These are phyloP conservation scores for Desoria tigrina DNA, from an alignment of 2,888 invertebrate species.

Conservation along the genomic window DNA sequence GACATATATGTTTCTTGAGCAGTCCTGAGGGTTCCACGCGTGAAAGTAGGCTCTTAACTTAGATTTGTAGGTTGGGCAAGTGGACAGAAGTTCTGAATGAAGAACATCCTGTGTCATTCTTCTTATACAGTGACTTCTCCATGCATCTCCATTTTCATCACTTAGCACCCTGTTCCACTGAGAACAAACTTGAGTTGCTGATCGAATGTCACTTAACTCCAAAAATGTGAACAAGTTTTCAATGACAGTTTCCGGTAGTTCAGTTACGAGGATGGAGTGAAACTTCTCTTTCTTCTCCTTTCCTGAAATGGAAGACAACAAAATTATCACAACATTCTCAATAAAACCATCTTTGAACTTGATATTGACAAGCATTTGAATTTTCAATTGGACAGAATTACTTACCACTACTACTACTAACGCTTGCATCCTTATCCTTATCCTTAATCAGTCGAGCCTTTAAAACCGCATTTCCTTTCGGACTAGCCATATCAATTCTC, in stretches of 20 bases:
- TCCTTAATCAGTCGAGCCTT: too few species aligned
- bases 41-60: slow-evolving; percentile 91
- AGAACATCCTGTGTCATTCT: slow-evolving; percentile 83
- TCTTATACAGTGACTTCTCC: slow-evolving; percentile 85
- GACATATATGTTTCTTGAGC: slow-evolving; percentile 94
- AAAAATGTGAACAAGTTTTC: slow-evolving; percentile 91
- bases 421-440: too few species aligned
- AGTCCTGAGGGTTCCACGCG: slow-evolving; percentile 97
- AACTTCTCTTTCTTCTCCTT: neutral
- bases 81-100: slow-evolving; percentile 86
- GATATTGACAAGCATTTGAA: too few species aligned
- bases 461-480: too few species aligned
- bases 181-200: slow-evolving; percentile 86
- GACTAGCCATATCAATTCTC: too few species aligned
- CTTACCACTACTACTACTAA: too few species aligned
- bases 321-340: too few species aligned
- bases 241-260: slow-evolving; percentile 76
- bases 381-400: too few species aligned
- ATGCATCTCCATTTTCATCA: slow-evolving; percentile 93
- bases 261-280: slow-evolving; percentile 15
- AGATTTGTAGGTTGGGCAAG: slow-evolving; percentile 85
- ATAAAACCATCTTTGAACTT: too few species aligned
- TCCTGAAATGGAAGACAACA: too few species aligned
- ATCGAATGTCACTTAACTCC: slow-evolving; percentile 79
- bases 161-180: slow-evolving; percentile 86